These are phyloP conservation scores for Rhyacophila evoluta DNA, from an alignment of 2,888 invertebrate species.

Conservation along the genomic window DNA sequence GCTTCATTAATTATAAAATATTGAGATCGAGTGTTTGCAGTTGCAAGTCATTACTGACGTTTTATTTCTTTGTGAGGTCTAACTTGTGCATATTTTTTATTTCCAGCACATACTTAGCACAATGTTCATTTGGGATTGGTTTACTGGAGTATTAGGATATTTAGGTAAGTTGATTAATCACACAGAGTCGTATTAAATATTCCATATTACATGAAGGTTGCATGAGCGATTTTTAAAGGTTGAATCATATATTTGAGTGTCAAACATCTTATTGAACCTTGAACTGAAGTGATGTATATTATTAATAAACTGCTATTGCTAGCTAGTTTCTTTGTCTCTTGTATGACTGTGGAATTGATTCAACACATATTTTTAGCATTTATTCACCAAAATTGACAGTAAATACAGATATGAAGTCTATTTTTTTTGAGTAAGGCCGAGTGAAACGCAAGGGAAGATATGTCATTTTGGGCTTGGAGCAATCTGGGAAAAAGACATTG, in stretches of 20 bases:
- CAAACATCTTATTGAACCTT: constrained; percentile 4
- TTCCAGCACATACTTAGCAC: constrained; percentile 55
- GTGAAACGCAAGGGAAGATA: constrained; percentile 60
- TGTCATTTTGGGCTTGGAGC: constrained; percentile 61
- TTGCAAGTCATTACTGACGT: constrained; percentile 39
- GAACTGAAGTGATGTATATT: not conserved
- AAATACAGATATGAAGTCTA: not conserved
- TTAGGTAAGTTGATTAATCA: constrained; percentile 77
- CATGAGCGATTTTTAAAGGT: constrained; percentile 9
- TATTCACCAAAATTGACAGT: not conserved
- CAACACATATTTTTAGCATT: not conserved
- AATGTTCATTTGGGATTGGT: constrained; percentile 98
- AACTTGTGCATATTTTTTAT: constrained; percentile 34
- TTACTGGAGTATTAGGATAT: constrained; percentile 93
- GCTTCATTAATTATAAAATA: not conserved
- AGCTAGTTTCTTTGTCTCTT: not conserved
- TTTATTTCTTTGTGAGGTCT: constrained; percentile 1
- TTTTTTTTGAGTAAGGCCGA: constrained; percentile 54
- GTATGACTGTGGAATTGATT: not conserved
- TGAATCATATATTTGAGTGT: not conserved
- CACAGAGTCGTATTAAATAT: too few species aligned
- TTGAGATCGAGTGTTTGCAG: constrained; percentile 30
- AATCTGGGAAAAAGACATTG: constrained; percentile 63
- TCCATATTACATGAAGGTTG: not conserved
- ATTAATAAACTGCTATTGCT: not conserved